Percentiles rank a stretch among this genome's conserved stretches.
These are phyloP conservation scores for Chaitophorus viminalis DNA, from an alignment of 2,888 invertebrate genomes.

Conservation along the genomic window DNA sequence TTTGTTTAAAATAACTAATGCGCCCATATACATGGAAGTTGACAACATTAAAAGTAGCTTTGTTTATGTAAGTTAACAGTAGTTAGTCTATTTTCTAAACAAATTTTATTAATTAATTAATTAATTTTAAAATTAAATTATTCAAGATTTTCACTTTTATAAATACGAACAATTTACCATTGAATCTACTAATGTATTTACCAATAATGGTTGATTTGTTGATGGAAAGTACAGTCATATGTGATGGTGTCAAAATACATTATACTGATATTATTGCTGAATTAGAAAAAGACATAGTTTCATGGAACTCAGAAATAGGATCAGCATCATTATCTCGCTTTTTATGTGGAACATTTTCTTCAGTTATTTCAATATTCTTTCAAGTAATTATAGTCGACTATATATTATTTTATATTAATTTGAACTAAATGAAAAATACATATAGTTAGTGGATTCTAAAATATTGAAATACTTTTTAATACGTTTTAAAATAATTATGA, in stretches of 20 bases:
- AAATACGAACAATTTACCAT: conserved; percentile 75
- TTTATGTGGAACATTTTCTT: conserved; percentile 78
- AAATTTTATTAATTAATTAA: neutral
- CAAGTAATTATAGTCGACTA: conserved; percentile 71
- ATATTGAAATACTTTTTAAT: too few species aligned
- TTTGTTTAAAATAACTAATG: conserved; percentile 72
- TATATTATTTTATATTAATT: too few species aligned
- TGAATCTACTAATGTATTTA: conserved; percentile 76
- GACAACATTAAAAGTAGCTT: conserved; percentile 86
- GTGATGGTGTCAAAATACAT: conserved; percentile 71
- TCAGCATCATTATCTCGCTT: conserved; percentile 73
- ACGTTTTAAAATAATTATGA: neutral
- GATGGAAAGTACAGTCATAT: conserved; percentile 79
- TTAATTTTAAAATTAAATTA: neutral
- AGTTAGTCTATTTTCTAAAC: neutral
- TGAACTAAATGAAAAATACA: neutral
- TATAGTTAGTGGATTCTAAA: too few species aligned
- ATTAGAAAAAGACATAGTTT: conserved; percentile 80
- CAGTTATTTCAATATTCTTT: conserved; percentile 74
- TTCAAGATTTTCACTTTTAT: conserved; percentile 78
- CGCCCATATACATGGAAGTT: conserved; percentile 81
- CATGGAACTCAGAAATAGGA: conserved; percentile 74
- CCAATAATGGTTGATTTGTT: conserved; percentile 80
- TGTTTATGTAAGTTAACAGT: conserved; percentile 76
- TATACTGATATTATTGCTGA: conserved; percentile 82